These are phyloP conservation scores for Homalodisca vitripennis DNA, from an alignment of 1,140 invertebrate species.

Conservation along the genomic window DNA sequence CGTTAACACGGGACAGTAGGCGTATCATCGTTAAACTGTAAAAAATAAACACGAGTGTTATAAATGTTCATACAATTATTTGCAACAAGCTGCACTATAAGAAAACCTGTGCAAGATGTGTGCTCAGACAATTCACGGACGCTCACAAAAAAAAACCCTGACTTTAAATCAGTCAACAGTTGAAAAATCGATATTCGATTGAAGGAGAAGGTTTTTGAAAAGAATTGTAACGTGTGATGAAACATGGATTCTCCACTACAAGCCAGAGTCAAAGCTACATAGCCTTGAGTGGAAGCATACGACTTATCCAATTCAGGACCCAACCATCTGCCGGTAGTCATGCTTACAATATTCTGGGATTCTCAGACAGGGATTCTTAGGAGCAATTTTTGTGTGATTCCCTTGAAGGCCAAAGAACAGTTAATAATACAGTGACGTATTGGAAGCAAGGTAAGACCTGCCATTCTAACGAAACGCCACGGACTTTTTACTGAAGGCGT, in stretches of 20 bases:
- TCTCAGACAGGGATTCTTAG: background rate
- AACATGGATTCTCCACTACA: slow-evolving; percentile 41
- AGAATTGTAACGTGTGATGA: too few species aligned
- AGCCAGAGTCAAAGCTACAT: slow-evolving; percentile 39
- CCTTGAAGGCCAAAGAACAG: background rate
- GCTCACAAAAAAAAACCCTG: slow-evolving; percentile 31
- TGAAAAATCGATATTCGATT: too few species aligned
- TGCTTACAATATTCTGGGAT: too few species aligned
- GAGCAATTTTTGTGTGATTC: slow-evolving; percentile 5
- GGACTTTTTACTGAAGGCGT: slow-evolving; percentile 32
- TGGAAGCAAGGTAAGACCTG: too few species aligned
- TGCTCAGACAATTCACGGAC: background rate
- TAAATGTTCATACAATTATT: background rate
- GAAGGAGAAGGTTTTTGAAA: too few species aligned
- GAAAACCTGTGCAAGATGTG: background rate
- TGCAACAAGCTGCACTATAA: background rate
- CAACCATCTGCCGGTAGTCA: background rate
- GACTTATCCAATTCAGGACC: slow-evolving; percentile 1
- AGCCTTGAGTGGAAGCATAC: too few species aligned
- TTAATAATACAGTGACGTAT: slow-evolving; percentile 15
- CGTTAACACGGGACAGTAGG: slow-evolving; percentile 8
- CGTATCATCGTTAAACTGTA: background rate
- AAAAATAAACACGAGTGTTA: background rate
- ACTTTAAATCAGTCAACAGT: too few species aligned
- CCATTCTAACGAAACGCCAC: too few species aligned